Evolutionary conservation across 2,888 invertebrate species (phyloP).

Genomic region (Lordiphosa fenestrarum): DNA sequence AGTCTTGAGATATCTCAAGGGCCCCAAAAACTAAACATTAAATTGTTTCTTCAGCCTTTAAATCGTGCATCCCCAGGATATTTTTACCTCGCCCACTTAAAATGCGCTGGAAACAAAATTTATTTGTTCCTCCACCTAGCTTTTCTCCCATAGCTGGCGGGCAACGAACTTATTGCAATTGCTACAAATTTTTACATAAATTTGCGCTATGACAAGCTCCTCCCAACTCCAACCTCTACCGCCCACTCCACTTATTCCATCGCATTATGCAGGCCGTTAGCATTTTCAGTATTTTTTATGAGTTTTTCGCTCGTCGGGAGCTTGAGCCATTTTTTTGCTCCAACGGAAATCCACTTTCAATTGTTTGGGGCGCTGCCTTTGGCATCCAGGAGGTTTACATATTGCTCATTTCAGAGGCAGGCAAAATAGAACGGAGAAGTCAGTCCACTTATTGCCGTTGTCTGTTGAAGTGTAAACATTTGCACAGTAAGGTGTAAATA

Average conservation of each 20-base stretch:
- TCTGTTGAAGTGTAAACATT: conserved; percentile 74
- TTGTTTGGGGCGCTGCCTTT: conserved; percentile 69
- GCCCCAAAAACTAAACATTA: background rate
- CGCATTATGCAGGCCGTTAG: conserved; percentile 33
- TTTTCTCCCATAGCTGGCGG: conserved; percentile 32
- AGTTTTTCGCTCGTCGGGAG: conserved; percentile 35
- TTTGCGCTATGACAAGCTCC: conserved; percentile 61
- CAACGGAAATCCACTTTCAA: conserved; percentile 77
- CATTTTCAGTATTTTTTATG: conserved; percentile 49
- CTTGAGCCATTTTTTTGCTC: conserved; percentile 58
- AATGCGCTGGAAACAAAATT: conserved; percentile 43
- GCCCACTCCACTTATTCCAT: conserved; percentile 3
- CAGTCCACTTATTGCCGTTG: conserved; percentile 45
- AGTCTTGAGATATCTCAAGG: background rate
- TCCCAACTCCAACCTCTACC: background rate
- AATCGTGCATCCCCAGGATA: background rate
- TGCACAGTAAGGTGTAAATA: conserved; percentile 72
- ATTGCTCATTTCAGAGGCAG: conserved; percentile 57
- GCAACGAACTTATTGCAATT: conserved; percentile 67
- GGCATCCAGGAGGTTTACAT: conserved; percentile 63
- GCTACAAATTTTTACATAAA: conserved; percentile 74
- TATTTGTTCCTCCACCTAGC: conserved; percentile 66
- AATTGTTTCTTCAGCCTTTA: conserved; percentile 7
- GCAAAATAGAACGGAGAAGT: conserved; percentile 5
- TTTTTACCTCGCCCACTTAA: conserved; percentile 23